Percentiles rank a stretch among this genome's conserved stretches.
These are phyloP conservation scores for Galleria mellonella DNA, from an alignment of 1,140 invertebrate genomes.

Conservation along the genomic window DNA sequence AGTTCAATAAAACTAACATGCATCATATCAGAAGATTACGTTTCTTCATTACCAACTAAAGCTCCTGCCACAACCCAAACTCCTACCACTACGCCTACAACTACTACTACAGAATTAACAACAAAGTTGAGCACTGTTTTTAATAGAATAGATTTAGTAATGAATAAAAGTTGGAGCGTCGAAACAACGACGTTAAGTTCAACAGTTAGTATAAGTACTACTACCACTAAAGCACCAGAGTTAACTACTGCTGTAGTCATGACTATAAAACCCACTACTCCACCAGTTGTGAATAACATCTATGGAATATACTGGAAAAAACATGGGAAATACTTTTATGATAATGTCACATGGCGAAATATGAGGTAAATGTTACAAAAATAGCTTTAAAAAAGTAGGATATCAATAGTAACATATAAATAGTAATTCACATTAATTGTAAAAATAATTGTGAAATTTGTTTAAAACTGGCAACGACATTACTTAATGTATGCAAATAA, in stretches of 20 bases:
- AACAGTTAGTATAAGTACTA: slow-evolving; percentile 61
- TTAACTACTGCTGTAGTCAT: slow-evolving; percentile 43
- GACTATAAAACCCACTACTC: slow-evolving; percentile 56
- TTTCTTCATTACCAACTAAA: slow-evolving; percentile 41
- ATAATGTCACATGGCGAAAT: slow-evolving; percentile 62
- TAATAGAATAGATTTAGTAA: slow-evolving; percentile 66
- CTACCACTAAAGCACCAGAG: slow-evolving; percentile 45
- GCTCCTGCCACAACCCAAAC: slow-evolving; percentile 28
- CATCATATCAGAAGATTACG: slow-evolving; percentile 58
- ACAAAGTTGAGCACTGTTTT: slow-evolving; percentile 62
- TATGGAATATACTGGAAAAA: slow-evolving; percentile 70
- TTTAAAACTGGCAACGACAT: too few relatives aligned
- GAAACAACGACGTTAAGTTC: slow-evolving; percentile 60
- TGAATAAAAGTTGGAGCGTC: slow-evolving; percentile 69
- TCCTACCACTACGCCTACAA: slow-evolving; percentile 31
- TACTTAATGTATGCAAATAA: too few relatives aligned
- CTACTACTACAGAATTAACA: slow-evolving; percentile 54
- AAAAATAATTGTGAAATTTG: too few relatives aligned
- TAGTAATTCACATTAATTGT: too few relatives aligned
- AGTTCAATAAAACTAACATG: slow-evolving; percentile 83
- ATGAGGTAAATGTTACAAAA: slow-evolving; percentile 45
- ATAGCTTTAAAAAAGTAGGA: too few relatives aligned
- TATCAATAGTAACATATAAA: too few relatives aligned
- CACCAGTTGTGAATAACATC: slow-evolving; percentile 65
- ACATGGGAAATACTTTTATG: slow-evolving; percentile 57